Evolutionary conservation across 92 coral and sea anemone species (phyloP).

Genomic region (Porites cylindrica): DNA sequence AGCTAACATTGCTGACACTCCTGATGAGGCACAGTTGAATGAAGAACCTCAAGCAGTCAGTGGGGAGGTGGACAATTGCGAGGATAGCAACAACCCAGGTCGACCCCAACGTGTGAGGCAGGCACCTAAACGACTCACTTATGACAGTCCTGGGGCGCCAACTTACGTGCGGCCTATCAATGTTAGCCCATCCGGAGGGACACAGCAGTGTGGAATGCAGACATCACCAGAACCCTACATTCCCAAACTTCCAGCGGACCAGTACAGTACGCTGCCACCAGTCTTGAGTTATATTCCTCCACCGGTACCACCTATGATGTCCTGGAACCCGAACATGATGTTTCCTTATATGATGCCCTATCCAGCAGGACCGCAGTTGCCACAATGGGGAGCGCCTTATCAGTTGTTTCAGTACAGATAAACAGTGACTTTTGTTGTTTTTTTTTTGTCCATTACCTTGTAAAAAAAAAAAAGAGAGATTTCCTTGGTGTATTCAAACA

Average conservation of each 20-base stretch:
- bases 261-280: not conserved
- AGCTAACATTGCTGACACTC: constrained; percentile 3
- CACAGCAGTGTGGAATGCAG: not conserved
- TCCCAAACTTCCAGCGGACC: not conserved
- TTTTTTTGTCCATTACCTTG: no score
- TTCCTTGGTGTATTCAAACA: no score
- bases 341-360: not conserved
- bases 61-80: constrained; percentile 3
- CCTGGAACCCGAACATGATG: not conserved
- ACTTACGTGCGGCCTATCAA: constrained; percentile 7
- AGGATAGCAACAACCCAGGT: not conserved
- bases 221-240: not conserved
- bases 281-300: not conserved
- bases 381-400: no score
- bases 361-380: not conserved
- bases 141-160: constrained; percentile 22
- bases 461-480: no score
- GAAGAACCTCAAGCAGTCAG: constrained; percentile 7
- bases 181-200: not conserved
- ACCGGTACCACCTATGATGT: constrained; percentile 14
- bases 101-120: constrained; percentile 29
- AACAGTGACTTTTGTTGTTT: no score
- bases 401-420: no score
- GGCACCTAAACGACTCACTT: not conserved
- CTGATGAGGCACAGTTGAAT: not conserved